phyloP scores from a whole-genome alignment of 2,797 vertebrate species.

The Scarus forsteni region DNA sequence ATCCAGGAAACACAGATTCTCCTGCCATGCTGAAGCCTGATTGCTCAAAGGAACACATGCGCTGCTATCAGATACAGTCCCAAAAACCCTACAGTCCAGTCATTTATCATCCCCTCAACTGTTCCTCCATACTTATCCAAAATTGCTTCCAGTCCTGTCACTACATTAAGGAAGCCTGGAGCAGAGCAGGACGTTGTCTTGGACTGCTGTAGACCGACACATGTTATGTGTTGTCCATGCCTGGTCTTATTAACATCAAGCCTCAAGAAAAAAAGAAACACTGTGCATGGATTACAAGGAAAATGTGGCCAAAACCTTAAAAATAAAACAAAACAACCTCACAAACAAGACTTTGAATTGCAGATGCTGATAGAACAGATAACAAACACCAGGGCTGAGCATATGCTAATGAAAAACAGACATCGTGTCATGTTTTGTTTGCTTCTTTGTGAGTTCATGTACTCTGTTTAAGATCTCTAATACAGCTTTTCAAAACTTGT shows the following conservation, averaged over 20 bases:
- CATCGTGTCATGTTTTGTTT: background rate
- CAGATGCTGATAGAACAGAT: background rate
- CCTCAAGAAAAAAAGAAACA: conserved; percentile 10
- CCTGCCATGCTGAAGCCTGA: conserved; percentile 64
- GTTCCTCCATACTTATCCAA: conserved; percentile 60
- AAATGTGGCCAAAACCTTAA: conserved; percentile 18
- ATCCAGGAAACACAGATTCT: conserved; percentile 69
- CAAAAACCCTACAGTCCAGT: conserved; percentile 62
- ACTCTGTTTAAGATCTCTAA: background rate
- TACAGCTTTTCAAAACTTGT: background rate
- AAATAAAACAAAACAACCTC: conserved; percentile 19
- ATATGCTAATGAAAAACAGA: conserved; percentile 4
- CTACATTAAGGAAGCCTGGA: conserved; percentile 51
- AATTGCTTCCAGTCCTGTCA: conserved; percentile 81
- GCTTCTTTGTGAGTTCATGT: background rate
- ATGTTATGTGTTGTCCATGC: conserved; percentile 70
- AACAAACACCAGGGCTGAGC: background rate
- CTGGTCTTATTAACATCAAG: conserved; percentile 61
- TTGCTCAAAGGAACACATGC: conserved; percentile 77
- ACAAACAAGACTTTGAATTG: conserved; percentile 12
- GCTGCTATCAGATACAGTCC: conserved; percentile 66
- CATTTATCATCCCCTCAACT: conserved; percentile 73
- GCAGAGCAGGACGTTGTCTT: conserved; percentile 65
- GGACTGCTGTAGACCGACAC: conserved; percentile 57
- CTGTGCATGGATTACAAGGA: background rate